phyloP scores from a whole-genome alignment of 2,888 invertebrate genomes.

The Dryobota labecula region DNA sequence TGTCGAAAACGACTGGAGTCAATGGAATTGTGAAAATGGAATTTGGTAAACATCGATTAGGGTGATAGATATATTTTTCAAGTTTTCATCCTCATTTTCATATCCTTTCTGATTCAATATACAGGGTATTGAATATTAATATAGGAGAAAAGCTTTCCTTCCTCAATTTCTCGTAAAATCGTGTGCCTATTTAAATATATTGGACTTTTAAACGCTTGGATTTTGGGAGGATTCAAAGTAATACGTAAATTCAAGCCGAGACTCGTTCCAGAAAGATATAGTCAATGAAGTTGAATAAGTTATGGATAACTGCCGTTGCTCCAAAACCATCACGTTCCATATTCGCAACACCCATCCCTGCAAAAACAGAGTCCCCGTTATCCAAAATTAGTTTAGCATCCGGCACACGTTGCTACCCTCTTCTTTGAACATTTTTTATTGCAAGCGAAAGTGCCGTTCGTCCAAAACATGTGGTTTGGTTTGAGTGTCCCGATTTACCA shows the following conservation, averaged over 20 bases:
- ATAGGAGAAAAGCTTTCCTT: background rate
- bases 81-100: no score
- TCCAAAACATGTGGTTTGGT: conserved; percentile 60
- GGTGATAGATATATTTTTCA: no score
- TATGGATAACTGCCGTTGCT: conserved; percentile 20
- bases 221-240: no score
- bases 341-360: conserved; percentile 44
- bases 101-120: background rate
- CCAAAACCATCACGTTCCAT: conserved; percentile 7
- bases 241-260: background rate
- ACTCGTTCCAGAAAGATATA: background rate
- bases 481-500: conserved; percentile 36
- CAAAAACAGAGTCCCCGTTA: conserved; percentile 74
- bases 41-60: conserved; percentile 15
- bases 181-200: background rate
- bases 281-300: background rate
- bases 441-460: conserved; percentile 67
- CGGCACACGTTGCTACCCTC: conserved; percentile 73
- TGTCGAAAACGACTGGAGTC: conserved; percentile 42
- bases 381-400: conserved; percentile 78
- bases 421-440: conserved; percentile 69
- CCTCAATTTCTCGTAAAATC: background rate
- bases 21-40: conserved; percentile 20
- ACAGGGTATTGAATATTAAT: background rate
- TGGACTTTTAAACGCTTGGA: background rate